Percentiles rank a stretch among this genome's conserved stretches.
phyloP scores from a whole-genome alignment of 2,888 invertebrate species.

The Hyles lineata region DNA sequence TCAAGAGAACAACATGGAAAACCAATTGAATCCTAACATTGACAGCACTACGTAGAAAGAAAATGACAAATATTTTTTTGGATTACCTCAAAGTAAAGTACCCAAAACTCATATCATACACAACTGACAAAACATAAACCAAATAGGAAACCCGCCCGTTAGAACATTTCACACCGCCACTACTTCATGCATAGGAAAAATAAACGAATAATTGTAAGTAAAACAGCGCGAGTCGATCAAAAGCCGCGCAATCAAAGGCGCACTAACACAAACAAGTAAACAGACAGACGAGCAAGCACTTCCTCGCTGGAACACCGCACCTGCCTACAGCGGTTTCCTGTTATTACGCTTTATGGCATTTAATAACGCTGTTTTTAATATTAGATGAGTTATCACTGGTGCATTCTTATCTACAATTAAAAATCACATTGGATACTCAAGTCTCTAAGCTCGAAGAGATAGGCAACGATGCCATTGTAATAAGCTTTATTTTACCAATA shows the following conservation, averaged over 20 bases:
- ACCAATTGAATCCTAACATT: no score
- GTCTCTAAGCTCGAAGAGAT: no score
- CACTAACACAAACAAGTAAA: constrained; percentile 23
- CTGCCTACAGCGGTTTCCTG: constrained; percentile 3
- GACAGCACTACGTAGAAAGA: no score
- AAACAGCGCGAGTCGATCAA: constrained; percentile 50
- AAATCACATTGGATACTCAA: no score
- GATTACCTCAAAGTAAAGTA: neutral
- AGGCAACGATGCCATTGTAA: no score
- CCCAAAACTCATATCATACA: neutral
- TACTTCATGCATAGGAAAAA: constrained; percentile 43
- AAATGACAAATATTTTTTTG: no score
- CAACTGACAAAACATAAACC: neutral
- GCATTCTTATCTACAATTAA: neutral
- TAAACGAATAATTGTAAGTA: constrained; percentile 59
- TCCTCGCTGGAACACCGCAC: constrained; percentile 12
- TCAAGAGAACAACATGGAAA: no score
- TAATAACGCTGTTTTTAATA: constrained; percentile 13
- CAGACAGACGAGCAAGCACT: constrained; percentile 12
- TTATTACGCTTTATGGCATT: neutral
- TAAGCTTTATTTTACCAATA: no score
- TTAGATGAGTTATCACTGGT: neutral
- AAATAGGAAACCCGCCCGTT: neutral
- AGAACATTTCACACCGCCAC: neutral
- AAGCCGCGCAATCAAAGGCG: constrained; percentile 55